Percentiles rank a stretch among this genome's conserved stretches.
Conservation (phyloP, 2,888 invertebrate genomes). For the Herminia tarsipennalis region DNA sequence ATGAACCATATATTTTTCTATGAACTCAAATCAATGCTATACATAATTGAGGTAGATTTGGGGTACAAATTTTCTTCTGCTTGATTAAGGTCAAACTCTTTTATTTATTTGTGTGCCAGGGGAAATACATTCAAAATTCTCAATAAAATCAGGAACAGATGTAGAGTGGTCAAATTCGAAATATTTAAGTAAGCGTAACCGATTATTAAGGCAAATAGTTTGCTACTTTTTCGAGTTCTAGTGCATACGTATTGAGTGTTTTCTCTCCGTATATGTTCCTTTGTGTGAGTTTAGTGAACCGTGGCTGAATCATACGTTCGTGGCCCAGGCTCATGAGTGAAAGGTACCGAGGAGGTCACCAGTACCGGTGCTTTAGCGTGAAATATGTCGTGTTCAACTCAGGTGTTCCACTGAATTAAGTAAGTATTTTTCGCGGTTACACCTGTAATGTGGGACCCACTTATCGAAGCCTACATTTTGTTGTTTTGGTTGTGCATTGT, state of each 20-base stretch:
- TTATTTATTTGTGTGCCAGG: too few species aligned
- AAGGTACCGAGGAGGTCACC: conserved; percentile 41
- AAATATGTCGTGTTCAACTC: conserved; percentile 9
- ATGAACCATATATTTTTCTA: too few species aligned
- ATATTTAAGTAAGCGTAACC: too few species aligned
- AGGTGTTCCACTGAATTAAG: conserved; percentile 8
- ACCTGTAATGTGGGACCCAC: background rate
- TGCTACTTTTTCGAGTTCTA: conserved; percentile 4
- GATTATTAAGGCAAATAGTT: too few species aligned
- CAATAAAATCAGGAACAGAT: too few species aligned
- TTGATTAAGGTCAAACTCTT: too few species aligned
- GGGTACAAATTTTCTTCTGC: too few species aligned
- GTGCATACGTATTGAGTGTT: conserved; percentile 29
- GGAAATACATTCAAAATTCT: too few species aligned
- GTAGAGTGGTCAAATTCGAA: too few species aligned
- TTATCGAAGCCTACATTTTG: background rate
- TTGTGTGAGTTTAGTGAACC: conserved; percentile 42
- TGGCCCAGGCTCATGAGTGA: conserved; percentile 27
- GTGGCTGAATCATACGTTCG: conserved; percentile 22
- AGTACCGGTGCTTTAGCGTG: conserved; percentile 5
- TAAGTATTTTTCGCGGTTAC: conserved; percentile 8
- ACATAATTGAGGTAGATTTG: too few species aligned
- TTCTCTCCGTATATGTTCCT: conserved; percentile 26
- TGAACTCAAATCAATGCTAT: too few species aligned
- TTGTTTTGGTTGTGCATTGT: background rate